Evolutionary conservation across 2,797 vertebrate species (phyloP), one percentile per base, ranked within the genome.

Genomic region (Sebastiscus tertius): DNA sequence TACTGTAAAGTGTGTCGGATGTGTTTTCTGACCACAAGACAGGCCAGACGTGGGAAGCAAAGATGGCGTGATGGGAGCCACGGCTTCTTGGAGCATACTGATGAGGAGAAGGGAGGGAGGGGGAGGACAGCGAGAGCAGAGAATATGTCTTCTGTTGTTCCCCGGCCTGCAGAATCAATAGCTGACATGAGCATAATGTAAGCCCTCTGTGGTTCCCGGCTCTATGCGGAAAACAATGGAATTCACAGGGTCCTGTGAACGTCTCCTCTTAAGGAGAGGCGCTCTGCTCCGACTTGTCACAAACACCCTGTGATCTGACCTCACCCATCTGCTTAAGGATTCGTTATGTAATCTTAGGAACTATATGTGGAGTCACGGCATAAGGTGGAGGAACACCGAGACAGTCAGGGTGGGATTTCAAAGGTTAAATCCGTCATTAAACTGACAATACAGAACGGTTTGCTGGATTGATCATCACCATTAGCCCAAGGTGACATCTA

Each of bases 141-240:
- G 92, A 92, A 93, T 90, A 92, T 87, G 82, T 87, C 92, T 93
- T 92, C 90, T 94, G 92, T 93, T 94, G 84, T 83, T 82, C 79
- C 75, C 75, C 46, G 18, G 87, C 77, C 88, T 64, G 83, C 83
- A 88, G 87, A 92, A 93, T 94, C 90, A 92, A 94, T 93, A 92
- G 87, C 91, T 90, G 89, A 94, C 93, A 92, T 85, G 80, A 87
- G 88, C 88, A 91, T 84, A 92, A 89, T 88, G 76, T 84, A 60
- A 73, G 88, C 80, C 74, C 87, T 84, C 83, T 89, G 82, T 90
- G 88, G 63, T 75, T 87, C 72, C 65, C 27, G 68, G 77, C 89
- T 81, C 84, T 20, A 49, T 55, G 83, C 8, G 18, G 78, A 60
- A 83, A 82, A 93, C 90, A 89, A 90, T 78, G 86, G 86, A 73